Percentiles rank a stretch among this genome's conserved stretches.
phyloP scores from a whole-genome alignment of 1,140 invertebrate genomes.

The Colletes gigas region DNA sequence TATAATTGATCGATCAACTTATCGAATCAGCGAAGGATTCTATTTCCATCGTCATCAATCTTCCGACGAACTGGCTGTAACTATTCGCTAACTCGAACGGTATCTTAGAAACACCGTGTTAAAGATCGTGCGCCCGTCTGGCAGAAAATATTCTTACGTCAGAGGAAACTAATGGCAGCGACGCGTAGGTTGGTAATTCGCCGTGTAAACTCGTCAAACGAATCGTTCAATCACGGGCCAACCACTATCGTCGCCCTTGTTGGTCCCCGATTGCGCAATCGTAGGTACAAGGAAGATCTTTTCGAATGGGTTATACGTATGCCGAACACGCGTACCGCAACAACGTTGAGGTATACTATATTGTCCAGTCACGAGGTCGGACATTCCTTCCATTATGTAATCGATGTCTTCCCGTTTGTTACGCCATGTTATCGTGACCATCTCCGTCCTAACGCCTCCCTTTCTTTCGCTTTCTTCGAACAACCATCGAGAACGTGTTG shows the following conservation, averaged over 20 bases:
- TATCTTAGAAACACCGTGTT: not conserved
- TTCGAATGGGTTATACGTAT: constrained; percentile 15
- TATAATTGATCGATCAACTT: constrained; percentile 26
- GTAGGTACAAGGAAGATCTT: constrained; percentile 10
- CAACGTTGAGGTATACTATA: constrained; percentile 6
- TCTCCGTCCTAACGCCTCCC: constrained; percentile 5
- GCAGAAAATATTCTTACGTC: constrained; percentile 23
- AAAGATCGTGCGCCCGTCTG: not conserved
- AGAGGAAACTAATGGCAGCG: constrained; percentile 21
- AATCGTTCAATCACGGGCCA: constrained; percentile 14
- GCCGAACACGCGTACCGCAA: constrained; percentile 23
- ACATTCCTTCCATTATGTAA: constrained; percentile 43
- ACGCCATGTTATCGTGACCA: constrained; percentile 20
- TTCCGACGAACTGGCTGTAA: not conserved
- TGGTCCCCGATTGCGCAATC: constrained; percentile 1
- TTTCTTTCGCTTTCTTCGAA: constrained; percentile 43
- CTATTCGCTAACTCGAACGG: constrained; percentile 19
- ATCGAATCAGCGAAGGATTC: constrained; percentile 20
- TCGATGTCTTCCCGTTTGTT: not conserved
- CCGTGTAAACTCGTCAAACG: constrained; percentile 25
- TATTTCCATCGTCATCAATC: constrained; percentile 31
- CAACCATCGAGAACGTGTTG: not conserved
- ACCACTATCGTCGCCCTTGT: not conserved
- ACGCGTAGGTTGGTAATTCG: not conserved
- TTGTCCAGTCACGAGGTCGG: constrained; percentile 40